A percentile compares a stretch with the other conserved stretches of the same genome.
Evolutionary conservation across 2,113 vertebrate species (phyloP).

Genomic region (Tenebrosternarchus preto): DNA sequence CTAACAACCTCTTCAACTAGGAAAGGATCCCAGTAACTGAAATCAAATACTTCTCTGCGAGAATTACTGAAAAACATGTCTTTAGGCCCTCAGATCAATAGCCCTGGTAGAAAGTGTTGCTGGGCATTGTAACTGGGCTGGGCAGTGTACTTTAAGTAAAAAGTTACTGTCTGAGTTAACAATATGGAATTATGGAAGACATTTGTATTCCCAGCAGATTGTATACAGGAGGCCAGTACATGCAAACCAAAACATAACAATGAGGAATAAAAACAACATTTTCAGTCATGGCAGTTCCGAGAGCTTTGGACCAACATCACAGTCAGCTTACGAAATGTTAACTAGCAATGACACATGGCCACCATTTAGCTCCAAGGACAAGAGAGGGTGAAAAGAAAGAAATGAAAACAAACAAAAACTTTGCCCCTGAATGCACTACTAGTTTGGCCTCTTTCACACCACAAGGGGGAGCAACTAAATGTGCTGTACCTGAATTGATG

Average conservation of each 20-base stretch:
- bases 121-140: not conserved
- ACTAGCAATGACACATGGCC: conserved; percentile 39
- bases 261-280: conserved; percentile 56
- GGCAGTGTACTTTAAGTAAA: conserved; percentile 30
- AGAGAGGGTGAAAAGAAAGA: not conserved
- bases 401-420: conserved; percentile 52
- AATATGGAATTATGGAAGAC: conserved; percentile 1
- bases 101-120: not conserved
- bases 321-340: conserved; percentile 37
- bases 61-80: no score
- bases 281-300: conserved; percentile 44
- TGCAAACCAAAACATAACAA: conserved; percentile 72
- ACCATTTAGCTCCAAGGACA: not conserved
- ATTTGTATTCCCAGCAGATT: conserved; percentile 39
- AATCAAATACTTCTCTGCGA: no score
- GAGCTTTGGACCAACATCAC: conserved; percentile 50
- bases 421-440: conserved; percentile 33
- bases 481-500: no score
- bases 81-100: no score
- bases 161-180: conserved; percentile 25
- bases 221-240: conserved; percentile 70
- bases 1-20: no score
- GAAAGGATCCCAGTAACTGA: no score
- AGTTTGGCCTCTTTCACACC: not conserved
- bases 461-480: no score